phyloP scores from a whole-genome alignment of 2,888 invertebrate species.

The Podotricha telesiphe region DNA sequence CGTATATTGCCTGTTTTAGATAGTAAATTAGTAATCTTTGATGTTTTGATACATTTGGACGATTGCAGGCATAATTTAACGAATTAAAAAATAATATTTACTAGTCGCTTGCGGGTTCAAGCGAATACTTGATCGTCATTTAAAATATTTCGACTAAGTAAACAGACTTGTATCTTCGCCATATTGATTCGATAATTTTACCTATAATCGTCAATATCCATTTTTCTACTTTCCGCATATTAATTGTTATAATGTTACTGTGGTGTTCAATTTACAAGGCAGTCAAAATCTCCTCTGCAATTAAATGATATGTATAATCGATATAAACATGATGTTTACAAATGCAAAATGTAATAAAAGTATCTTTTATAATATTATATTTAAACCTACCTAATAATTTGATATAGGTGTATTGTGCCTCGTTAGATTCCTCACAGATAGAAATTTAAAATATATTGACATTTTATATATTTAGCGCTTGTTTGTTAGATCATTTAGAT shows the following conservation, averaged over 20 bases:
- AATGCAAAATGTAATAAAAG: neutral
- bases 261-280: constrained; percentile 41
- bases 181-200: neutral
- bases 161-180: neutral
- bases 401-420: constrained; percentile 29
- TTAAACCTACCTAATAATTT: constrained; percentile 20
- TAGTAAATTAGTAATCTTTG: constrained; percentile 18
- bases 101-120: constrained; percentile 2
- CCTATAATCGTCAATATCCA: constrained; percentile 7
- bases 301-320: constrained; percentile 7
- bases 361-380: constrained; percentile 5
- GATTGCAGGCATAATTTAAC: constrained; percentile 11
- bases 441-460: constrained; percentile 14
- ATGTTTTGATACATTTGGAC: constrained; percentile 15
- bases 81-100: neutral
- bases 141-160: constrained; percentile 10
- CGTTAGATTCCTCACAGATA: constrained; percentile 19
- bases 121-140: constrained; percentile 6
- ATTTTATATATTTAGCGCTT: constrained; percentile 27
- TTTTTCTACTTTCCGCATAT: constrained; percentile 32
- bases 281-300: constrained; percentile 24
- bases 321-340: constrained; percentile 8
- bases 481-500: constrained; percentile 23
- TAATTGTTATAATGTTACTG: constrained; percentile 37
- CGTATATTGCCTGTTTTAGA: neutral